Conservation (phyloP, 2,888 invertebrate species). For the Oxytorus armatus region DNA sequence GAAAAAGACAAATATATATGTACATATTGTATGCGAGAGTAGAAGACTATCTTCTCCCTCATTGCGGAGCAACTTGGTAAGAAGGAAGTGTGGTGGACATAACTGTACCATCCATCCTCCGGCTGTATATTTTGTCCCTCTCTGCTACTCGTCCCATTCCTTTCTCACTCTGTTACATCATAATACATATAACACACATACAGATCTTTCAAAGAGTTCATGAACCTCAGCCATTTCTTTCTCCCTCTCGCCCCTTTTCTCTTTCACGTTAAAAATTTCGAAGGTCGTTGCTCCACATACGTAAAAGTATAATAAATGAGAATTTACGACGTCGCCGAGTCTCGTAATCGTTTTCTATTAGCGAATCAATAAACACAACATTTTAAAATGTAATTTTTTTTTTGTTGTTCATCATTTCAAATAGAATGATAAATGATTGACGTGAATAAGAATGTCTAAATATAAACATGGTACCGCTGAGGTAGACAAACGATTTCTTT, state of each 20-base stretch:
- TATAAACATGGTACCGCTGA: not conserved
- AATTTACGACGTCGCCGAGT: not conserved
- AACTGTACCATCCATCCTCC: conserved; percentile 78
- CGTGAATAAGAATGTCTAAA: not conserved
- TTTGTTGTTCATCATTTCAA: not conserved
- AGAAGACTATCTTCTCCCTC: conserved; percentile 15
- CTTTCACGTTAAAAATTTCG: conserved; percentile 67
- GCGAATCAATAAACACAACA: not conserved
- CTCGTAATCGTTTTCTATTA: not conserved
- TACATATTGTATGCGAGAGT: conserved; percentile 18
- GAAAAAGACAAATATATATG: conserved; percentile 13
- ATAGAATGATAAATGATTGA: conserved; percentile 12
- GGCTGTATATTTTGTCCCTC: conserved; percentile 58
- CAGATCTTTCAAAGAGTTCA: conserved; percentile 72
- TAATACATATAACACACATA: conserved; percentile 1
- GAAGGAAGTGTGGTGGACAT: conserved; percentile 69
- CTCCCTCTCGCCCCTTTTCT: too few species aligned
- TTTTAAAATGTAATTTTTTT: not conserved
- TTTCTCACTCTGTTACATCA: conserved; percentile 40
- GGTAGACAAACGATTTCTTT: conserved; percentile 23
- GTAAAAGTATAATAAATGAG: conserved; percentile 33
- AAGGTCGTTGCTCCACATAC: conserved; percentile 79
- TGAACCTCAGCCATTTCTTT: conserved; percentile 70
- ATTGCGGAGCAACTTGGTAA: conserved; percentile 39
- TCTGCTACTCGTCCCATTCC: conserved; percentile 25